A percentile compares a stretch with the other conserved stretches of the same genome.
These are phyloP conservation scores for Lepus townsendii DNA, from an alignment of 2,797 vertebrate genomes.

Conservation along the genomic window DNA sequence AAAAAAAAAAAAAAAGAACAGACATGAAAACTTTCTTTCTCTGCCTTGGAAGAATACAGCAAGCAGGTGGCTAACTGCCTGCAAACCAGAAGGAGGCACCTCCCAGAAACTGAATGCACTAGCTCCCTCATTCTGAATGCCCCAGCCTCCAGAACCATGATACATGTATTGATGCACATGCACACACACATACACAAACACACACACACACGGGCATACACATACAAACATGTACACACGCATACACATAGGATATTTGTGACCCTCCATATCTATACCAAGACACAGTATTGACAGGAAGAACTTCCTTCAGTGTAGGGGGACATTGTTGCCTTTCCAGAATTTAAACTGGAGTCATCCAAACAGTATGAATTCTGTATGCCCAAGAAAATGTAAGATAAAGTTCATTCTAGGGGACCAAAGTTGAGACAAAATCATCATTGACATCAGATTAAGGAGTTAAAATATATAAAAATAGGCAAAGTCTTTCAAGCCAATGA, in stretches of 20 bases:
- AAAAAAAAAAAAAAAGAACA: neutral
- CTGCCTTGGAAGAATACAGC: neutral
- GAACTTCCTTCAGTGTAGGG: neutral
- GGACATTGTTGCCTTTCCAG: neutral
- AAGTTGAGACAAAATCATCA: constrained; percentile 18
- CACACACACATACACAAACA: no score
- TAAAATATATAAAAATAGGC: neutral
- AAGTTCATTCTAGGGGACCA: neutral
- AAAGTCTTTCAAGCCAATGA: neutral
- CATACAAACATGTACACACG: no score
- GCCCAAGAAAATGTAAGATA: neutral
- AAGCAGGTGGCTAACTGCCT: neutral
- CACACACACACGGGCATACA: no score
- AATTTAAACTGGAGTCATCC: neutral
- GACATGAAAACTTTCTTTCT: neutral
- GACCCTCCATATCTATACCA: neutral
- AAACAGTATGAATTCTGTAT: neutral
- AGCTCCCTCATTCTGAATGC: neutral
- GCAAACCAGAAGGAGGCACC: neutral
- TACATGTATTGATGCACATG: neutral
- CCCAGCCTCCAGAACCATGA: neutral
- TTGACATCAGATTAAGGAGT: neutral
- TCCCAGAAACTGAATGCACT: neutral
- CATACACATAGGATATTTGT: neutral
- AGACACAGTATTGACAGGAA: neutral